phyloP scores from a whole-genome alignment of 2,797 vertebrate genomes.

The Tenualosa ilisha region DNA sequence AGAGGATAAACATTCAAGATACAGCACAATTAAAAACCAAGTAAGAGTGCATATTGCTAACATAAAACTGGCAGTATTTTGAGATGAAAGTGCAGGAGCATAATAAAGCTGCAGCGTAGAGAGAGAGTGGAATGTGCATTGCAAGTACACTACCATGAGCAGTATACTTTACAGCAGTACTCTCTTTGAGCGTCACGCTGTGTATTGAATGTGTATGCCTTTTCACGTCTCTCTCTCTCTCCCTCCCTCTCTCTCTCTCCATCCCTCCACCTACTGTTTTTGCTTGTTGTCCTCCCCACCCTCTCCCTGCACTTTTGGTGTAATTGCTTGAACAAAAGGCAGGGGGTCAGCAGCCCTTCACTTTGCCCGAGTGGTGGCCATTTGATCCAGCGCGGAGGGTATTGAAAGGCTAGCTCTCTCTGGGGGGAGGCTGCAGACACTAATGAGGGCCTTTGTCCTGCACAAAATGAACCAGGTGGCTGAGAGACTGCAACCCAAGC shows the following conservation, averaged over 20 bases:
- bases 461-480: neutral
- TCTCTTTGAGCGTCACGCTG: too few relatives aligned
- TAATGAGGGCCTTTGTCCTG: conserved; percentile 4
- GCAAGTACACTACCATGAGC: too few relatives aligned
- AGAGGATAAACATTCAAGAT: too few relatives aligned
- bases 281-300: too few relatives aligned
- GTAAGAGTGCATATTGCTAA: too few relatives aligned
- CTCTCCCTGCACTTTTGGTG: neutral
- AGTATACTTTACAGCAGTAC: too few relatives aligned
- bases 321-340: conserved; percentile 7
- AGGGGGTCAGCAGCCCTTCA: neutral
- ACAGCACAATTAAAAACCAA: too few relatives aligned
- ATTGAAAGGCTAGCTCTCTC: neutral
- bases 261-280: neutral
- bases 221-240: neutral
- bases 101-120: too few relatives aligned
- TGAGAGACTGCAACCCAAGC: neutral
- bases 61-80: too few relatives aligned
- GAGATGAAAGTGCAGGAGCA: too few relatives aligned
- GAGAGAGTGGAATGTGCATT: too few relatives aligned
- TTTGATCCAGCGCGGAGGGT: neutral
- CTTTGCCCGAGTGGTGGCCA: neutral
- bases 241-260: neutral
- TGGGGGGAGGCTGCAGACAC: neutral
- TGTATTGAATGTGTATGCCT: too few relatives aligned